Evolutionary conservation across 2,113 vertebrate genomes (phyloP), one percentile per base, ranked within the genome.

Genomic region (Sisor rabdophorus): DNA sequence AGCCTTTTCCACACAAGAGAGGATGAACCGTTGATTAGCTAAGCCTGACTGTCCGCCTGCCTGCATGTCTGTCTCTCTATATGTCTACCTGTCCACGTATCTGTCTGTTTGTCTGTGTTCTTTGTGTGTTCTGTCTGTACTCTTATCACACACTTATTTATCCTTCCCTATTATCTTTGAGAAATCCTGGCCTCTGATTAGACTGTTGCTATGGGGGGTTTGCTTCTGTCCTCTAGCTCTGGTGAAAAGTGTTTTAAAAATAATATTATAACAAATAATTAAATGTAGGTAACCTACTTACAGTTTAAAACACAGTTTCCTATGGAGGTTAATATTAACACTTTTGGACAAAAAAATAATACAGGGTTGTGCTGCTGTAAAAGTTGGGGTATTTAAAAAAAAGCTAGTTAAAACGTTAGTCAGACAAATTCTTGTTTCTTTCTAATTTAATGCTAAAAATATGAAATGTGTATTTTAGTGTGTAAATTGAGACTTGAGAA

Each of bases 1-100:
- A 89, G 85, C 82, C 84, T 86, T 82, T 79, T 82, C 84, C 82
- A 87, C 82, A 86, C 83, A 76, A 86, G 84, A 84, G 71, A 83
- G 77, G 71, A 63, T 63, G 7, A 77, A 83, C 79, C 54, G 79
- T 77, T 82, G 81, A 86, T 87, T 86, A n/a, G n/a, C n/a, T 83
- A 50, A 79, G 76, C 81, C 79, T 32, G 8, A 9, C 59, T 59
- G 9, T 44, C 40, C 10, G 8, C 5, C 26, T 61, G 7, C 24
- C 26, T 59, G 26, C 36, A 28, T n/a, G 61, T 22, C 61, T 47
- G n/a, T 65, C 32, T 47, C 11, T 2, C 13, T 20, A 15, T 52
- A 4, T 16, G 50, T 17, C 50, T 19, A 16, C 50, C 13, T 4
- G 10, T 24, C 11, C 24, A 47, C 26, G 20, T 1, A 24, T 67